Conservation (phyloP, 37 sponge, comb jelly and placozoan genomes). For the Cladorhizidae sp. region DNA sequence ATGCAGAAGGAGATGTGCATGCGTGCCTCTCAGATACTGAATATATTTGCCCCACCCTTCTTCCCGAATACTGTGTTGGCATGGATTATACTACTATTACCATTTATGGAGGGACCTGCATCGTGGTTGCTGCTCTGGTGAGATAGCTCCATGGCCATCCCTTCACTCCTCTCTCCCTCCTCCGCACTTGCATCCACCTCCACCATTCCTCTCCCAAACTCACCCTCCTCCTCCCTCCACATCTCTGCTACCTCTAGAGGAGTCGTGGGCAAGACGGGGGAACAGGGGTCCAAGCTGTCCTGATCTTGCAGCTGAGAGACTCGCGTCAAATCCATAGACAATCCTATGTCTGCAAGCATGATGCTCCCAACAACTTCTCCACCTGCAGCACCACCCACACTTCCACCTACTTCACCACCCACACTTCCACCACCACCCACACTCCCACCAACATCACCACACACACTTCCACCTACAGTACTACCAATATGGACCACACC, state of each 20-base stretch:
- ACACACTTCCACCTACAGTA: too few species aligned
- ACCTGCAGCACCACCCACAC: not conserved
- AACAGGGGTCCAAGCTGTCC: not conserved
- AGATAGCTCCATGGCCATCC: not conserved
- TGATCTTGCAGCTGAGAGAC: not conserved
- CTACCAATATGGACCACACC: too few species aligned
- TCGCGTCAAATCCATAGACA: constrained; percentile 13
- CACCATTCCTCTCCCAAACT: not conserved
- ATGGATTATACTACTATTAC: too few species aligned
- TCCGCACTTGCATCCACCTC: not conserved
- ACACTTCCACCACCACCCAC: too few species aligned
- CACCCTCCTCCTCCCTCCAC: not conserved
- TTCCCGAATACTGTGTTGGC: too few species aligned
- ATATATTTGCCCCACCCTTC: too few species aligned
- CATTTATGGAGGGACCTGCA: not conserved
- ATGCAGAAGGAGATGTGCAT: too few species aligned
- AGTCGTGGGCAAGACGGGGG: constrained; percentile 41
- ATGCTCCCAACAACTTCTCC: constrained; percentile 26
- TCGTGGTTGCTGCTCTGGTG: not conserved
- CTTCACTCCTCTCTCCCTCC: not conserved
- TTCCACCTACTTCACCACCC: too few species aligned
- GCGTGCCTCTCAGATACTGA: too few species aligned
- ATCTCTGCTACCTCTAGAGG: constrained; percentile 2
- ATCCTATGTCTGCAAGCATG: constrained; percentile 18
- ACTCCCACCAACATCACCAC: too few species aligned